These are phyloP conservation scores for Platerodrilus igneus DNA, from an alignment of 2,888 invertebrate species.

Conservation along the genomic window DNA sequence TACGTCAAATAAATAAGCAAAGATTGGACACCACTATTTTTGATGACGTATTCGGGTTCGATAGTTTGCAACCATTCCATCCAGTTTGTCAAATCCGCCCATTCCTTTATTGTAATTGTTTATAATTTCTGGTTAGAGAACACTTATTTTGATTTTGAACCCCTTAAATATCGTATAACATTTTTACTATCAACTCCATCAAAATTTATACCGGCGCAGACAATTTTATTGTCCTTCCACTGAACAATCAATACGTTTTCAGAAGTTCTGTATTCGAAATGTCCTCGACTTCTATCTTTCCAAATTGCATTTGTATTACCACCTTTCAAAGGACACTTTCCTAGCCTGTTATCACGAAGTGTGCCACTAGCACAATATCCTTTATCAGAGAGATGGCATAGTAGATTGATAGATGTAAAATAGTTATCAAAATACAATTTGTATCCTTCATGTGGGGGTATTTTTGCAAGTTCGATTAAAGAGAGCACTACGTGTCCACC, in stretches of 20 bases:
- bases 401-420: constrained; percentile 9
- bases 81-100: constrained; percentile 16
- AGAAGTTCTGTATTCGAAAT: constrained; percentile 1
- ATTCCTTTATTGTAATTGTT: constrained; percentile 15
- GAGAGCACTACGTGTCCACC: constrained; percentile 25
- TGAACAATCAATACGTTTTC: constrained; percentile 1
- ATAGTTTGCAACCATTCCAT: constrained; percentile 8
- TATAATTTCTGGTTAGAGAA: constrained; percentile 7
- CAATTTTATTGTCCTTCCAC: constrained; percentile 10
- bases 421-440: constrained; percentile 21
- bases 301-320: no score
- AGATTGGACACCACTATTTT: constrained; percentile 19
- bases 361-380: constrained; percentile 19
- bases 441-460: constrained; percentile 13
- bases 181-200: neutral
- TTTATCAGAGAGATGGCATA: constrained; percentile 1
- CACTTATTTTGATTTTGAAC: constrained; percentile 1
- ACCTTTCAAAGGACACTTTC: constrained; percentile 4
- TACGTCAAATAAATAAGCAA: constrained; percentile 15
- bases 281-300: constrained; percentile 6
- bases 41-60: constrained; percentile 12
- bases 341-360: constrained; percentile 15
- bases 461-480: constrained; percentile 16
- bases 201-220: constrained; percentile 1
- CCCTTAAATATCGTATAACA: constrained; percentile 3